These are phyloP conservation scores for Harmothoe impar DNA, from an alignment of 2,888 invertebrate genomes.

Conservation along the genomic window DNA sequence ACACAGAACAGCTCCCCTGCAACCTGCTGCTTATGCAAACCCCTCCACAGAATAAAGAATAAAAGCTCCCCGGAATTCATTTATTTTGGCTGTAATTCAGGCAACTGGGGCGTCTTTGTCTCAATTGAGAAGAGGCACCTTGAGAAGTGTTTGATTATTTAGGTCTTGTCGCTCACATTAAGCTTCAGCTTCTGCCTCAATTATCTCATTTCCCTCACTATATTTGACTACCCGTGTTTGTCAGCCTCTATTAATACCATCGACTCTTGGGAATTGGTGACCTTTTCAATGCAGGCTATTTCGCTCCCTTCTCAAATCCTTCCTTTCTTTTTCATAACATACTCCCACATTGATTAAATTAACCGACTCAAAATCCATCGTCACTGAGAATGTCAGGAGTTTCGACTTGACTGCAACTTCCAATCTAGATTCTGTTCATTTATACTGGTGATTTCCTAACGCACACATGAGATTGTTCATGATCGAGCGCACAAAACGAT, in stretches of 20 bases:
- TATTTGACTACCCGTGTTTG: neutral
- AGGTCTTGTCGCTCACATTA: neutral
- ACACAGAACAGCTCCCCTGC: too few relatives aligned
- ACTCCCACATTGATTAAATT: conserved; percentile 8
- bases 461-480: neutral
- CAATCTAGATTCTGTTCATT: conserved; percentile 22
- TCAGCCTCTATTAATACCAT: neutral
- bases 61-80: too few relatives aligned
- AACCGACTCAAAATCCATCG: neutral
- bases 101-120: neutral
- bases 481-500: neutral
- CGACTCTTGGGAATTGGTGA: neutral
- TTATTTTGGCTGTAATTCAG: too few relatives aligned
- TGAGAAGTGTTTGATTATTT: neutral
- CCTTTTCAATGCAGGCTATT: conserved; percentile 23
- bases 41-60: too few relatives aligned
- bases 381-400: neutral
- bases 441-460: neutral
- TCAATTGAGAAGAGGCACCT: neutral
- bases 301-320: neutral
- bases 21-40: too few relatives aligned
- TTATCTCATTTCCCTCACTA: conserved; percentile 1
- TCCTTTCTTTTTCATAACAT: too few relatives aligned
- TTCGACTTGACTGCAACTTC: conserved; percentile 6
- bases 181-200: neutral